Base-by-base conservation (phyloP, 2,797 vertebrate species). In the Muscicapa striata region DNA sequence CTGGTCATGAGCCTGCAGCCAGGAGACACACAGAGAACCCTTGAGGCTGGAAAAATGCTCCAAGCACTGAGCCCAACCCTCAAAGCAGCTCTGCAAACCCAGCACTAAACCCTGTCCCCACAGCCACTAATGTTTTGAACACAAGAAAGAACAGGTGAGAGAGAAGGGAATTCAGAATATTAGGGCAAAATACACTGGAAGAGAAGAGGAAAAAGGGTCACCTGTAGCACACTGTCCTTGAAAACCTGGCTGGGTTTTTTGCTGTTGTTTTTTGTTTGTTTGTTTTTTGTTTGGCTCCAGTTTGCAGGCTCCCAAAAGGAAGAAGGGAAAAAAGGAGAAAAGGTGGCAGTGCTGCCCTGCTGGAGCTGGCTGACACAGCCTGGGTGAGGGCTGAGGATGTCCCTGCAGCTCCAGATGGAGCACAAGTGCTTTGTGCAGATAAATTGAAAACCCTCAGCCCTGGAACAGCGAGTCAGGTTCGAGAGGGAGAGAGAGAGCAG, bases 371-470 rank as follows among this genome's bases (percentile, higher is more conserved):
- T 92, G 88, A 52, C 40, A 29, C 66, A 34, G 67, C 84, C 32
- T 1, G 2, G 54, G 48, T 12, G 26, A 82, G 75, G 41, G 36
- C 32, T 55, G 68, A 61, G 63, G 16, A 32, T 0, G 22, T 38
- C 91, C 90, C 83, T 15, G 46, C 0, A 2, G 77, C 70, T 54
- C 91, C 92, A 87, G 94, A 87, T 92, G 85, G 89, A 86, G 89
- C 89, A 73, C 91, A 41, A 96, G 89, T 94, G 94, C 94, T 96
- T 89, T 78, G 82, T 84, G 77, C 72, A 95, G 94, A 95, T 95
- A 93, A 92, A 93, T 64, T 62, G 94, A 52, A 94, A 92, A 64
- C 79, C 61, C 92, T 91, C 88, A 19, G 89, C 92, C 90, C 87
- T 72, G 90, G 86, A 95, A 94, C 40, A 23, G 66, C 32, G 40